Evolutionary conservation across 2,113 vertebrate genomes (phyloP).

Genomic region (Phalacrocorax brasilianus): DNA sequence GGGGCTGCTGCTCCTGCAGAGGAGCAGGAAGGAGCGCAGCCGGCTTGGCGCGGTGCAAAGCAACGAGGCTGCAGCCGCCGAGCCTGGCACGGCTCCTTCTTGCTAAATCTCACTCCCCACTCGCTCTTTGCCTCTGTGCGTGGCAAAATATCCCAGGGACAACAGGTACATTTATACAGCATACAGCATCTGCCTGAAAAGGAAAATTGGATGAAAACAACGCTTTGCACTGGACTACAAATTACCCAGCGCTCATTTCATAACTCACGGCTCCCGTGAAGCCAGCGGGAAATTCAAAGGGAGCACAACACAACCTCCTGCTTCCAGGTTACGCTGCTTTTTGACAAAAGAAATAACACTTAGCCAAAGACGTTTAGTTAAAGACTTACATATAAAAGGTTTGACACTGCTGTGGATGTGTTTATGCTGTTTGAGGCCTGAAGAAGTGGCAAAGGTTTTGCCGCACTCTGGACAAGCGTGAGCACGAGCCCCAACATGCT

Average conservation of each 20-base stretch:
- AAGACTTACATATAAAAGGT: constrained; percentile 99
- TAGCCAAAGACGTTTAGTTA: constrained; percentile 37
- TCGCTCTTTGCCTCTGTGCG: not conserved
- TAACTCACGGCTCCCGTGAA: not conserved
- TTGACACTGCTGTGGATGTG: constrained; percentile 99
- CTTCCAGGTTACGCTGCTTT: not conserved
- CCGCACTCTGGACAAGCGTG: constrained; percentile 98
- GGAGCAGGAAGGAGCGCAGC: not conserved
- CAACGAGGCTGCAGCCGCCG: not conserved
- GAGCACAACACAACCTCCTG: not conserved
- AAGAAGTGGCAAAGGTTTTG: constrained; percentile 99
- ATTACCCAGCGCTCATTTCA: not conserved
- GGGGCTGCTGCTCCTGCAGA: not conserved
- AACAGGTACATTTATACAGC: not conserved
- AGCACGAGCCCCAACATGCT: constrained; percentile 96
- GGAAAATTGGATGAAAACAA: not conserved
- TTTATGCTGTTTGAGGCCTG: constrained; percentile 99
- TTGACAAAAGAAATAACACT: constrained; percentile 35
- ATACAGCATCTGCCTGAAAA: not conserved
- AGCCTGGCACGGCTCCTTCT: not conserved
- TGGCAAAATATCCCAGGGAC: not conserved
- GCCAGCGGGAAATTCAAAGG: not conserved
- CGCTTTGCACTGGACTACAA: not conserved
- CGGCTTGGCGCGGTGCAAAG: not conserved
- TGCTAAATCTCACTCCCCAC: not conserved